phyloP scores from a whole-genome alignment of 1,140 invertebrate species.

The Brachionus rubens region DNA sequence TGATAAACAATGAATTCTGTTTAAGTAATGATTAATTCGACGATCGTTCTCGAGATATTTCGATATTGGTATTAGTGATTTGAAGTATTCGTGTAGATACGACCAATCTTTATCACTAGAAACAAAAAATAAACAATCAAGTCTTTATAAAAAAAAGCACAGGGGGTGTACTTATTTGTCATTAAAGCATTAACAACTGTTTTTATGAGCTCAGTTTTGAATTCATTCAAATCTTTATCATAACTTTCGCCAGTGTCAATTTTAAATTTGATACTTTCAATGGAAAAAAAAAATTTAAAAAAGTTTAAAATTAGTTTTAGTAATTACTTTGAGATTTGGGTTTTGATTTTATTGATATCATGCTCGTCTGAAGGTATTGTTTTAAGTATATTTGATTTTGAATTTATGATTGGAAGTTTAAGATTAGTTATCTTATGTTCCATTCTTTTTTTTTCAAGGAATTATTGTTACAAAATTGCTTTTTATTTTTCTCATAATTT shows the following conservation, averaged over 20 bases:
- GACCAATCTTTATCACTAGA: slow-evolving; percentile 23
- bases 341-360: not conserved
- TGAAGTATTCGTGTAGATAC: not conserved
- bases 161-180: not conserved
- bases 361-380: not conserved
- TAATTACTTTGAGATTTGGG: not conserved
- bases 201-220: slow-evolving; percentile 5
- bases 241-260: not conserved
- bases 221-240: not conserved
- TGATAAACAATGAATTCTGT: slow-evolving; percentile 18
- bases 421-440: not conserved
- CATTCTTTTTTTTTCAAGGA: slow-evolving; percentile 3
- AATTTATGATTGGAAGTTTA: not conserved
- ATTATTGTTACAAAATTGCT: not conserved
- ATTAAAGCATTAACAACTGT: slow-evolving; percentile 15
- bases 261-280: not conserved
- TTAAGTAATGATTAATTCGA: not conserved
- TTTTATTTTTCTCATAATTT: slow-evolving; percentile 1
- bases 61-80: not conserved
- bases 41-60: slow-evolving; percentile 20
- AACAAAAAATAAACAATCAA: not conserved
- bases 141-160: not conserved
- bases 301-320: not conserved
- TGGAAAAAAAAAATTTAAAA: no score
- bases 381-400: not conserved